A percentile compares a stretch with the other conserved stretches of the same genome.
Conservation (phyloP, 2,888 invertebrate genomes). For the Microctonus brassicae region DNA sequence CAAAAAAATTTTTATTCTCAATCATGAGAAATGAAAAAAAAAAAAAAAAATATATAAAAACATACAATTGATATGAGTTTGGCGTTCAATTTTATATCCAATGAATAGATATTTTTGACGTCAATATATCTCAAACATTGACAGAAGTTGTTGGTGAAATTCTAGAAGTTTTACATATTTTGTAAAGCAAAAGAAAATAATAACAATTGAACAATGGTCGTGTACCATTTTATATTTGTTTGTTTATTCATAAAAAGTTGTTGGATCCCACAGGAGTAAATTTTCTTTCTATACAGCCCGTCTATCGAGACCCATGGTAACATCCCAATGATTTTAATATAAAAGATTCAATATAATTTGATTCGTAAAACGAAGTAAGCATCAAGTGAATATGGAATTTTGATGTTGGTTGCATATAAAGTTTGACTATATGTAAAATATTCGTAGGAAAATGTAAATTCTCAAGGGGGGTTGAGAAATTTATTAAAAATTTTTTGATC, state of each 20-base stretch:
- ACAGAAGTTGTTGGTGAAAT: neutral
- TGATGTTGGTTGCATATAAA: neutral
- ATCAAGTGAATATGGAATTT: neutral
- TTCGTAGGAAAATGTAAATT: neutral
- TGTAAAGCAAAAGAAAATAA: neutral
- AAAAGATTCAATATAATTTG: neutral
- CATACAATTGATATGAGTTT: neutral
- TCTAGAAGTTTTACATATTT: neutral
- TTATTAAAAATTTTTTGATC: constrained; percentile 6
- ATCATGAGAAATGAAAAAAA: neutral
- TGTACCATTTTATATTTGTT: neutral
- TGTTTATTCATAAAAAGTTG: neutral
- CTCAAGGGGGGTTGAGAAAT: neutral
- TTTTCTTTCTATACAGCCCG: neutral
- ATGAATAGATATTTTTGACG: neutral
- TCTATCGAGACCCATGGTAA: neutral
- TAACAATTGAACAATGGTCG: neutral
- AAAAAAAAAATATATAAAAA: neutral
- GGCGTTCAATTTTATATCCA: neutral
- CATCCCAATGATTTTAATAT: neutral
- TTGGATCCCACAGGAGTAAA: neutral
- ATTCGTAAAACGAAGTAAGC: neutral
- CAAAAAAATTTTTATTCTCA: constrained; percentile 3
- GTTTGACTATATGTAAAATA: neutral
- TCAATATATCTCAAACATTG: neutral